A percentile compares a stretch with the other conserved stretches of the same genome.
Conservation (phyloP, 2,888 invertebrate genomes). For the Griposia aprilina region DNA sequence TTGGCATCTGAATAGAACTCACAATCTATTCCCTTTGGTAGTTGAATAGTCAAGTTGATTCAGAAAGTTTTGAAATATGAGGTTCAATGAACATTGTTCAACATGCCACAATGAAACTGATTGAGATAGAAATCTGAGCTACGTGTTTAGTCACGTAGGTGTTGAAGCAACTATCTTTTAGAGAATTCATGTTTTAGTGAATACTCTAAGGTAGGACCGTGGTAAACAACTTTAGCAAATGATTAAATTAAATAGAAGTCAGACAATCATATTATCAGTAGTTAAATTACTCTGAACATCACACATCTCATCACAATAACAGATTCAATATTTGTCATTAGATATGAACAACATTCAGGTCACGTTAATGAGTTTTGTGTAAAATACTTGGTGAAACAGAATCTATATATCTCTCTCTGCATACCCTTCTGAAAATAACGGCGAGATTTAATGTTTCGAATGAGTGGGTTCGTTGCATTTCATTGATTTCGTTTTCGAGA, state of each 20-base stretch:
- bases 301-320: not conserved
- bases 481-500: not conserved
- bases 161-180: not conserved
- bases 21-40: slow-evolving; percentile 25
- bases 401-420: not conserved
- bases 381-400: not conserved
- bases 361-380: not conserved
- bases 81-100: not conserved
- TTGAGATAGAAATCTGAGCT: not conserved
- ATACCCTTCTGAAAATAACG: not conserved
- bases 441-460: not conserved
- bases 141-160: not conserved
- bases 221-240: not conserved
- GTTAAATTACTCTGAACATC: not conserved
- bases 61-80: slow-evolving; percentile 7
- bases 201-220: not conserved
- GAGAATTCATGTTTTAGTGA: not conserved
- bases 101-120: not conserved
- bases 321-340: not conserved
- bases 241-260: not conserved
- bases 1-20: slow-evolving; percentile 10
- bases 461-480: not conserved
- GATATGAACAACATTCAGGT: too few species aligned
- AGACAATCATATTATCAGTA: not conserved
- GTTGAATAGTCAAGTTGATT: not conserved